phyloP scores from a whole-genome alignment of 2,888 invertebrate genomes.

The Pandemis cinnamomeana region DNA sequence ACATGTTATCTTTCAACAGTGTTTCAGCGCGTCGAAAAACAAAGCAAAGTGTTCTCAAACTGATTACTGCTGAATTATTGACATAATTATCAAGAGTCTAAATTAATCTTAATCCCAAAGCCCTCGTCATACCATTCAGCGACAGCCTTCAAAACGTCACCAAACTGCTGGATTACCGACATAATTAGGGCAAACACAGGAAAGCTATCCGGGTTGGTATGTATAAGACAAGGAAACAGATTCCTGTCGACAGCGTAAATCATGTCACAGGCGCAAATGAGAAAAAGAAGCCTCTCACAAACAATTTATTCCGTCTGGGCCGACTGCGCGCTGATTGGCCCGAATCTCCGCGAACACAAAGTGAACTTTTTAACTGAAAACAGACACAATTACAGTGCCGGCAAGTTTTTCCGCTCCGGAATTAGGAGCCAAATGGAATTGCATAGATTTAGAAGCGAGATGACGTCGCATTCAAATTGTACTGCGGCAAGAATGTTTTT shows the following conservation, averaged over 20 bases:
- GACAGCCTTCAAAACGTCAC: slow-evolving; percentile 7
- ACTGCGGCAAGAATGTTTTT: slow-evolving; percentile 4
- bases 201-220: slow-evolving; percentile 32
- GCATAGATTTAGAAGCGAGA: slow-evolving; percentile 26
- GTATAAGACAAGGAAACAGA: slow-evolving; percentile 37
- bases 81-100: not conserved
- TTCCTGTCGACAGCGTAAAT: slow-evolving; percentile 41
- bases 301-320: slow-evolving; percentile 43
- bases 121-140: slow-evolving; percentile 4
- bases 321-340: slow-evolving; percentile 40
- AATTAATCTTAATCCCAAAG: not conserved
- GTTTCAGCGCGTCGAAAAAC: not conserved
- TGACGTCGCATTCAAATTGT: slow-evolving; percentile 8
- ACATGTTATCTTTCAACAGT: too few relatives aligned
- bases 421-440: slow-evolving; percentile 30
- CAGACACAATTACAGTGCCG: slow-evolving; percentile 41
- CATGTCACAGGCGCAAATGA: slow-evolving; percentile 41
- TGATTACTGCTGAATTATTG: not conserved
- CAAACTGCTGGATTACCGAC: slow-evolving; percentile 31
- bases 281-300: slow-evolving; percentile 43
- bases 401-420: slow-evolving; percentile 26
- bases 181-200: slow-evolving; percentile 38
- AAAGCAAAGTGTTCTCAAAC: not conserved
- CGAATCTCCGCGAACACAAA: slow-evolving; percentile 33
- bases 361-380: slow-evolving; percentile 41